phyloP scores from a whole-genome alignment of 2,888 invertebrate genomes.

The Agonopterix heracliana region DNA sequence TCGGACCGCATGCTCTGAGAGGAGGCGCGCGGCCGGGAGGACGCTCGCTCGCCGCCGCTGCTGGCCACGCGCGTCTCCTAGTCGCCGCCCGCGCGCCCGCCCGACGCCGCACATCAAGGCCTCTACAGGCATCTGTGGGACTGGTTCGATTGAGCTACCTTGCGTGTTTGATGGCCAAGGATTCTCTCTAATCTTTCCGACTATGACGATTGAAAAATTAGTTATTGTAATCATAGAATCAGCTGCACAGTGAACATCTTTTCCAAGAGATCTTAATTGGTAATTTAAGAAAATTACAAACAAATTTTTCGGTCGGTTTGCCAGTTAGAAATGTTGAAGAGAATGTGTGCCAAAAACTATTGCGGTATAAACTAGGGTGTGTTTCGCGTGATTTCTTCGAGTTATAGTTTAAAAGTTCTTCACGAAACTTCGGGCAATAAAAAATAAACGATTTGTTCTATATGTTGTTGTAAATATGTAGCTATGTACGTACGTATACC shows the following conservation, averaged over 20 bases:
- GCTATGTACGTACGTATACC: slow-evolving; percentile 73
- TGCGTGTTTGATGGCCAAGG: too few species aligned
- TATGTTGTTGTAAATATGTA: slow-evolving; percentile 67
- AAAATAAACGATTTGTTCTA: slow-evolving; percentile 52
- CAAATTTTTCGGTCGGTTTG: too few species aligned
- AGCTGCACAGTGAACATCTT: too few species aligned
- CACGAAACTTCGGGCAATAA: slow-evolving; percentile 65
- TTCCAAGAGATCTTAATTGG: too few species aligned
- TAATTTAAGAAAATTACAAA: too few species aligned
- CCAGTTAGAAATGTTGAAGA: too few species aligned
- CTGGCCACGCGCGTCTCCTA: slow-evolving; percentile 56
- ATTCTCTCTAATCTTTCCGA: too few species aligned
- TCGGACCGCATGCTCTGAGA: slow-evolving; percentile 85
- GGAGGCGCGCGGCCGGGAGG: slow-evolving; percentile 81
- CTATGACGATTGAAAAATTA: too few species aligned
- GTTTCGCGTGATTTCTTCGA: slow-evolving; percentile 15
- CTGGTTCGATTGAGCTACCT: slow-evolving; percentile 56
- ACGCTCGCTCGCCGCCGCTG: slow-evolving; percentile 49
- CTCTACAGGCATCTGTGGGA: slow-evolving; percentile 66
- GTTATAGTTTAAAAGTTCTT: slow-evolving; percentile 27
- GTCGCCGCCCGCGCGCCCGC: slow-evolving; percentile 49
- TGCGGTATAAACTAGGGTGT: slow-evolving; percentile 1
- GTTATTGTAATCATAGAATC: too few species aligned
- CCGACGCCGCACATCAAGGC: slow-evolving; percentile 34
- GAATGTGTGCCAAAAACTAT: too few species aligned